Evolutionary conservation across 2,888 invertebrate genomes (phyloP), one percentile per base, ranked within the genome.

Genomic region (Spatulosminthurus flaviceps): DNA sequence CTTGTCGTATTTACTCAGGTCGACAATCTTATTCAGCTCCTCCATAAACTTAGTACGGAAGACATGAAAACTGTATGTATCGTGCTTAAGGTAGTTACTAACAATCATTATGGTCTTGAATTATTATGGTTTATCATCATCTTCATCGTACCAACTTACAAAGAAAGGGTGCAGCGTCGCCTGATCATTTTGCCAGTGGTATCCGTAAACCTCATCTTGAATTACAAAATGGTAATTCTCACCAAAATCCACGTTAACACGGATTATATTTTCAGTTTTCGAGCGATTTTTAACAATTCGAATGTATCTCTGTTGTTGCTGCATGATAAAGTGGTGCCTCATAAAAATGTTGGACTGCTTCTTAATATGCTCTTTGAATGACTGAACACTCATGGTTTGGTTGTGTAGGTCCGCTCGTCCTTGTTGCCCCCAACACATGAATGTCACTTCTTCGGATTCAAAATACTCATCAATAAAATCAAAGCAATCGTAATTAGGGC

Each of bases 141-240:
- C 34, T 34, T 4, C 9, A 34, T 34, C 34, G 9, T 34, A 34
- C 34, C 34, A 34, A 4, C 5, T 34, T 4, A 34, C 34, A 9
- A 34, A 34, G 71, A 85, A 83, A 19, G 84, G 85, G 80, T 84
- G 84, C 0, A 84, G 43, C 5, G 84, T 84, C 26, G 85, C 82
- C 61, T 85, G 83, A 9, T 70, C 71, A 72, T 85, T 83, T 16
- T 77, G 80, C 85, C 85, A 86, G 60, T 83, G 83, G 67, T 79
- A 81, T 9, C 81, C 81, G 60, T 85, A 84, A 13, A 81, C 80
- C 16, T 82, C 83, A 81, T 85, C 84, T 72, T 86, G 84, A 16
- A 86, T 61, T 7, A 84, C 29, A 60, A 80, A 79, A 26, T 75
- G 75, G 61, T 81, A 84, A 74, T 84, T 84, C 78, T 86, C 84